Evolutionary conservation across 2,888 invertebrate genomes (phyloP), one percentile per base, ranked within the genome.

Genomic region (Calliphora vomitoria): DNA sequence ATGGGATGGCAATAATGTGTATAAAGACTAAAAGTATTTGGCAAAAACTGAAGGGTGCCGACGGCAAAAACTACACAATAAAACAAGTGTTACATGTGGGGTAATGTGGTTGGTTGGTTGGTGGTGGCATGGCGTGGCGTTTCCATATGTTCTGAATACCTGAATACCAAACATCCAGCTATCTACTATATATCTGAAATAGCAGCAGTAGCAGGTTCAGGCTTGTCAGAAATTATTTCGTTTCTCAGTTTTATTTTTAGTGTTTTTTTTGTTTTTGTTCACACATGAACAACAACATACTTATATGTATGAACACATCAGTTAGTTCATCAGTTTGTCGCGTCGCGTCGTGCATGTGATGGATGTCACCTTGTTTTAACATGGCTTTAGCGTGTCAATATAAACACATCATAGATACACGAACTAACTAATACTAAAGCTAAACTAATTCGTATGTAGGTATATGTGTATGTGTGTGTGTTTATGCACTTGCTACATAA

Each of bases 361-460:
- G 81, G 85, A 83, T 88, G 88, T 83, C 85, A 85, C 86, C 86
- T 88, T 89, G 87, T 89, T 89, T 89, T 88, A 88, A 90, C 90
- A 90, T 89, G 89, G 89, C 82, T 89, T 89, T 90, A 88, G 90
- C 90, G 89, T 90, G 90, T 89, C 90, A 88, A 87, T 87, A 86
- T 82, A 74, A 86, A 87, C 87, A 88, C 87, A 87, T 81, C 82
- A 80, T 38, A 86, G 81, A 72, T 76, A 87, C 68, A 85, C 66
- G 64, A 85, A 83, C 79, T 71, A 76, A 41, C 58, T 10, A 11
- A 44, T 60, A 35, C 47, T 31, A 72, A 38, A 13, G 20, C 25
- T 20, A 35, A 80, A 41, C 44, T 25, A n/a, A 18, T 13, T 35
- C 15, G n/a, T 20, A 68, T 44, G 4, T 13, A 13, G 11, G 10